A percentile compares a stretch with the other conserved stretches of the same genome.
Evolutionary conservation across 1,140 invertebrate genomes (phyloP).

Genomic region (Eufriesea mexicana): DNA sequence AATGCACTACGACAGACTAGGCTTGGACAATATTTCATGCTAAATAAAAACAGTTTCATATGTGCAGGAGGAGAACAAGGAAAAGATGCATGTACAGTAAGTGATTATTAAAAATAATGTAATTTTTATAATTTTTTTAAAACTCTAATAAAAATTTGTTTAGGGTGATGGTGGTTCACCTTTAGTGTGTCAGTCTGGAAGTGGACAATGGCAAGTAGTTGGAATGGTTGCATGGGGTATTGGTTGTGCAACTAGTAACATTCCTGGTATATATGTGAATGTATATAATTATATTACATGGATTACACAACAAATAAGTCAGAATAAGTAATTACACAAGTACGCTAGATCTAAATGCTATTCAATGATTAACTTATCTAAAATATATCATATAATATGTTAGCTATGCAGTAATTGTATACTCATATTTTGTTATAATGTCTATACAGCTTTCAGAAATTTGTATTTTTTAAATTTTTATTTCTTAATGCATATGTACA

Average conservation of each 20-base stretch:
- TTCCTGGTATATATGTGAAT: conserved; percentile 88
- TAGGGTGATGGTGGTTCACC: conserved; percentile 91
- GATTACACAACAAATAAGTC: conserved; percentile 80
- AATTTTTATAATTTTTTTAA: neutral
- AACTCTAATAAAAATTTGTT: conserved; percentile 38
- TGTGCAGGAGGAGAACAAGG: conserved; percentile 90
- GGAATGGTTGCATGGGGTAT: conserved; percentile 91
- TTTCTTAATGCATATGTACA: neutral
- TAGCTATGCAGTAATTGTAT: neutral
- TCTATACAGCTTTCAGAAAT: neutral
- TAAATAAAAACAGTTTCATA: conserved; percentile 87
- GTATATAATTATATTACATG: conserved; percentile 85
- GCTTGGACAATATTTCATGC: conserved; percentile 84
- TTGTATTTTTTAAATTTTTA: neutral
- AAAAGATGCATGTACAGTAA: conserved; percentile 89
- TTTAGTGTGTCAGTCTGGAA: conserved; percentile 85
- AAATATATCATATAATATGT: neutral
- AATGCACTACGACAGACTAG: conserved; percentile 85
- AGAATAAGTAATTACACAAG: neutral
- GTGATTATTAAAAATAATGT: neutral
- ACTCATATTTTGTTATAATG: neutral
- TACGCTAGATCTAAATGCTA: neutral
- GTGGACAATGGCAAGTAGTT: conserved; percentile 84
- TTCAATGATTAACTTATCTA: neutral
- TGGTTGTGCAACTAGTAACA: conserved; percentile 85